phyloP scores from a whole-genome alignment of 1,140 invertebrate genomes.

The Drosophila rhopaloa region DNA sequence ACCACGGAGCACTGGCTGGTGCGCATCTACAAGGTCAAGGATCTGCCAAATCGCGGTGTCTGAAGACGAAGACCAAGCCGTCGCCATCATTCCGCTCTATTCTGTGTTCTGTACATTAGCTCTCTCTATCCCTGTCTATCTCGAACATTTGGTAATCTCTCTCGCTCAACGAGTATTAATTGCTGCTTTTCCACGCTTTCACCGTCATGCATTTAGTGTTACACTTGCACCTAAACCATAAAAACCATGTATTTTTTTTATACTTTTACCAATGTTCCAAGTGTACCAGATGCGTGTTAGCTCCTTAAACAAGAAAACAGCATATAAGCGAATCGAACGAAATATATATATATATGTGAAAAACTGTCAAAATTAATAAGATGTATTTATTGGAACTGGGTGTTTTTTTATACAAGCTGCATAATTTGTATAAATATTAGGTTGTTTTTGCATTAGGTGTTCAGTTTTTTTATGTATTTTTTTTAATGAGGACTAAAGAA shows the following conservation, averaged over 20 bases:
- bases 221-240: neutral
- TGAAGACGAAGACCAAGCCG: conserved; percentile 65
- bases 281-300: conserved; percentile 8
- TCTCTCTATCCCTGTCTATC: conserved; percentile 7
- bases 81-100: conserved; percentile 27
- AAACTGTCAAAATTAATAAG: conserved; percentile 3
- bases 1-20: conserved; percentile 98
- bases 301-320: conserved; percentile 16
- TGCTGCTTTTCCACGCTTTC: conserved; percentile 19
- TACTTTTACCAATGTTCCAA: conserved; percentile 7
- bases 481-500: too few relatives aligned
- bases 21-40: conserved; percentile 97
- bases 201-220: conserved; percentile 27
- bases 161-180: conserved; percentile 39
- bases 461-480: too few relatives aligned
- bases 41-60: conserved; percentile 92
- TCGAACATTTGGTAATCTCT: conserved; percentile 28
- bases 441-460: too few relatives aligned
- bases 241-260: conserved; percentile 23
- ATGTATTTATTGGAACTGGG: neutral
- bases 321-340: conserved; percentile 36
- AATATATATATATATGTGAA: conserved; percentile 37
- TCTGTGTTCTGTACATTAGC: conserved; percentile 39
- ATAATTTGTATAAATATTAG: too few relatives aligned
- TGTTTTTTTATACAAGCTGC: neutral